phyloP scores from a whole-genome alignment of 2,888 invertebrate genomes.

The Argynnis bischoffii region DNA sequence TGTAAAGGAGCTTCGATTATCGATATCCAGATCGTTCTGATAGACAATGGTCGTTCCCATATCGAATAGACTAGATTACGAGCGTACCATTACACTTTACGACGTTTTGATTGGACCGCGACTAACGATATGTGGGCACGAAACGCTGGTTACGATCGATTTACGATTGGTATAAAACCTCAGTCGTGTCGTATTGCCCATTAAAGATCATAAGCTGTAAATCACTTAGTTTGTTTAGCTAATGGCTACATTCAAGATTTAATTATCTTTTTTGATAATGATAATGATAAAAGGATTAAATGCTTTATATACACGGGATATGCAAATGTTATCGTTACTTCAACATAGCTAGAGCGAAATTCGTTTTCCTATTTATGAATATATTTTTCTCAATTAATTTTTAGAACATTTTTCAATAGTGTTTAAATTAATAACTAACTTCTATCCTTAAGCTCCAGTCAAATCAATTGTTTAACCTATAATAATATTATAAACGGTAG shows the following conservation, averaged over 20 bases:
- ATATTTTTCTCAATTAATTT: no score
- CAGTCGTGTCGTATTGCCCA: slow-evolving; percentile 57
- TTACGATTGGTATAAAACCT: slow-evolving; percentile 71
- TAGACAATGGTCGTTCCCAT: slow-evolving; percentile 67
- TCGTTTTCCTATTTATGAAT: no score
- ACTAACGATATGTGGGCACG: slow-evolving; percentile 74
- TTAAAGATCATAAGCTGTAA: slow-evolving; percentile 59
- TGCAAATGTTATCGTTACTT: no score
- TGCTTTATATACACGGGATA: not conserved
- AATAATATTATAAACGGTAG: no score
- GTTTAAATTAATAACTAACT: no score
- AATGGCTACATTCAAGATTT: slow-evolving; percentile 37
- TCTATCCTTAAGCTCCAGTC: no score
- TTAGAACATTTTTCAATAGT: no score
- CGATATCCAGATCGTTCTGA: slow-evolving; percentile 57
- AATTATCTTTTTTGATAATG: slow-evolving; percentile 33
- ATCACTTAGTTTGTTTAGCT: slow-evolving; percentile 44
- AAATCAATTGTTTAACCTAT: no score
- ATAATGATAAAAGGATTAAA: not conserved
- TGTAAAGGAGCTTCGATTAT: slow-evolving; percentile 41
- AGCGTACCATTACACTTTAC: slow-evolving; percentile 73
- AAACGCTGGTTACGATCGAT: slow-evolving; percentile 58
- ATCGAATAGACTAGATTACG: slow-evolving; percentile 68
- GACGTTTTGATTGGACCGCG: slow-evolving; percentile 73
- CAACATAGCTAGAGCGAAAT: no score